Base-by-base conservation (phyloP, 2,888 invertebrate genomes). In the Carpatolechia fugitivella region DNA sequence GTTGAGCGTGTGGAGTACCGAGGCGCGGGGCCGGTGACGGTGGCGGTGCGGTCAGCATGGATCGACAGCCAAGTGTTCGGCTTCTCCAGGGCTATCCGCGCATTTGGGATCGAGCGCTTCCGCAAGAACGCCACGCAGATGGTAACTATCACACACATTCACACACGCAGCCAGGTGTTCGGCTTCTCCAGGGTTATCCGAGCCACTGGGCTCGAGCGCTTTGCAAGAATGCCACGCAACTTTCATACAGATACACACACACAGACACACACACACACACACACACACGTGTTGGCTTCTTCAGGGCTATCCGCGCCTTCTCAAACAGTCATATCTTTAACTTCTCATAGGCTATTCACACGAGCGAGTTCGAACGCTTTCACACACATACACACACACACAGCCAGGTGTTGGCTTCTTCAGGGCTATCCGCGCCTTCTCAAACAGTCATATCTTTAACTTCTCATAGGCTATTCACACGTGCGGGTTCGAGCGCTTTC, bases 11-110 rank as follows among this genome's bases (percentile, higher is more conserved):
- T 98, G 54, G 93, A 95, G 58, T 98, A 98, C 78, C 92, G 89
- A 58, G 93, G 94, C 49, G 92, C 93, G 52, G 93, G 93, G 14
- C 93, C 95, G 40, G 92, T 92, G 3, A 98, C 98, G 1, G 83
- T 95, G 31, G 97, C 96, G 18, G 87, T 93, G 29, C 92, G 98
- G 55, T 94, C 95, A 1, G 98, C 97, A 0, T 97, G 97, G 95
- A 94, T 98, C 58, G 95, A 96, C 74, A 98, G 98, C 1, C 94
- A 95, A 72, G 93, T 98, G 49, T 95, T 94, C 81, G 98, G 98
- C 30, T 95, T 98, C 78, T 94, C 96, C 33, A 89, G 95, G 55
- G 95, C 98, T 5, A 96, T 98, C 64, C 94, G 97, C 61, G 95
- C 95, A 5, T 98, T 98, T 84, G 98, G 97, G 1, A 90, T 96